phyloP scores from a whole-genome alignment of 2,888 invertebrate species.

The Punctoribates punctum region DNA sequence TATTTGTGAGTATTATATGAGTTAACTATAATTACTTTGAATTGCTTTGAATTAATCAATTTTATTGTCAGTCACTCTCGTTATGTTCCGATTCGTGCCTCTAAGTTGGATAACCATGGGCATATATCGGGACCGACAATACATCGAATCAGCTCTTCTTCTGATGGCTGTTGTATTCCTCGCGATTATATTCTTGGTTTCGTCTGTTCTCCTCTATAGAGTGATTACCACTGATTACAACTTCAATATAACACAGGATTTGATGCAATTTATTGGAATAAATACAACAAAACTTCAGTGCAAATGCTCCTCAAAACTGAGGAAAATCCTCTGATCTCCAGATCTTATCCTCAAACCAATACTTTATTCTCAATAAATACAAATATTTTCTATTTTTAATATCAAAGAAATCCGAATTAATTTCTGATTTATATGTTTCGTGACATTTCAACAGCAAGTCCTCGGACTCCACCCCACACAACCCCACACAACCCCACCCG shows the following conservation, averaged over 20 bases:
- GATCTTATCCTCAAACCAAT: too few relatives aligned
- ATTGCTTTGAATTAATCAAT: not conserved
- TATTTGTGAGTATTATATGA: conserved; percentile 24
- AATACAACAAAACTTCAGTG: not conserved
- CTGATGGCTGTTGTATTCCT: conserved; percentile 15
- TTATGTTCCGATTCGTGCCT: conserved; percentile 12
- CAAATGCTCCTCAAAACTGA: conserved; percentile 20
- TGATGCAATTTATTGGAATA: not conserved
- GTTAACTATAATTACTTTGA: not conserved
- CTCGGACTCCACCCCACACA: too few relatives aligned
- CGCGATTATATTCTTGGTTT: not conserved
- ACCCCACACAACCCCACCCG: too few relatives aligned
- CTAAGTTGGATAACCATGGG: conserved; percentile 12
- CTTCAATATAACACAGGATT: not conserved
- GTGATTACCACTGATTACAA: conserved; percentile 14
- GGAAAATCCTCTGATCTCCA: not conserved
- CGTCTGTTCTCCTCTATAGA: conserved; percentile 14
- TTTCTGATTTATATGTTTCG: too few relatives aligned
- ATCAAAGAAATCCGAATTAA: too few relatives aligned
- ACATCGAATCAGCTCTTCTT: not conserved
- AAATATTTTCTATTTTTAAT: too few relatives aligned
- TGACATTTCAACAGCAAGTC: too few relatives aligned
- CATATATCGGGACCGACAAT: not conserved
- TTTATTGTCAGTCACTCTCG: conserved; percentile 1
- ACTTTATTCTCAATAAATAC: too few relatives aligned